Percentiles rank a stretch among this genome's conserved stretches.
phyloP scores from a whole-genome alignment of 2,113 vertebrate species.

The Psilopsiagon aurifrons region DNA sequence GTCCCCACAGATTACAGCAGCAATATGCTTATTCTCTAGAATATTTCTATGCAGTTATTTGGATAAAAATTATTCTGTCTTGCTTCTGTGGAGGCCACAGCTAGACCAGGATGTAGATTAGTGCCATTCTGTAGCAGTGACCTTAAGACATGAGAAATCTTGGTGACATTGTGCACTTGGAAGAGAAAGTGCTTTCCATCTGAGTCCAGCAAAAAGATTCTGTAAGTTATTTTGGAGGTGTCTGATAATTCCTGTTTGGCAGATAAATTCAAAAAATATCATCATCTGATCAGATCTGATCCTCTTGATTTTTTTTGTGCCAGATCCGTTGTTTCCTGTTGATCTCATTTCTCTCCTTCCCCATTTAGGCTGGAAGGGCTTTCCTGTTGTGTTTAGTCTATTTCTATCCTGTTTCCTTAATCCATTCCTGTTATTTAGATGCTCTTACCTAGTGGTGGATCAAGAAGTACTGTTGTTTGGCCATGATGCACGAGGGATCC shows the following conservation, averaged over 20 bases:
- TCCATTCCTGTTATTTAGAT: not conserved
- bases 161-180: not conserved
- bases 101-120: not conserved
- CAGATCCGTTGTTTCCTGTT: not conserved
- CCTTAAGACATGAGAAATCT: not conserved
- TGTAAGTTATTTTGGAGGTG: not conserved
- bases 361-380: not conserved
- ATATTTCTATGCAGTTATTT: not conserved
- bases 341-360: not conserved
- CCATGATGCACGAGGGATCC: constrained; percentile 42
- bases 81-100: not conserved
- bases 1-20: not conserved
- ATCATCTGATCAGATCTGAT: not conserved
- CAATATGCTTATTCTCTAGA: not conserved
- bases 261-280: not conserved
- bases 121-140: not conserved
- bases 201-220: not conserved
- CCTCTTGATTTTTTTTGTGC: not conserved
- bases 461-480: constrained; percentile 13
- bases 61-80: not conserved
- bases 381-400: not conserved
- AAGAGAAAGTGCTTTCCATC: not conserved
- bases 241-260: not conserved
- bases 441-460: not conserved
- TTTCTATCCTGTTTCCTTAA: not conserved